Evolutionary conservation across 2,888 invertebrate genomes (phyloP).

Genomic region (Rhyacophila evoluta): DNA sequence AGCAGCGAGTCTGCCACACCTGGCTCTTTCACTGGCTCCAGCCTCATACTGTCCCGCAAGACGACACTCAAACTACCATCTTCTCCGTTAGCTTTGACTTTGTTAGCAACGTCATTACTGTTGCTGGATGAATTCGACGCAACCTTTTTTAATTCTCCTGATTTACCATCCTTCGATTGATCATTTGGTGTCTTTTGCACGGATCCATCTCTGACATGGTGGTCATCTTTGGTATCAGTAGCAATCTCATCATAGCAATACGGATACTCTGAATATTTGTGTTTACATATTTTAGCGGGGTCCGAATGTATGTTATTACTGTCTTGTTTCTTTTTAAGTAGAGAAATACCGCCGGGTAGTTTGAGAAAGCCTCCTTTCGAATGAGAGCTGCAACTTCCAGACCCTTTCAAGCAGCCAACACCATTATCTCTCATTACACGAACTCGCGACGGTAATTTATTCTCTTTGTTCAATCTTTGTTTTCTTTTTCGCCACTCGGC

Average conservation of each 20-base stretch:
- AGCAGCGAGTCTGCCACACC: conserved; percentile 52
- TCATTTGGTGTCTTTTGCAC: conserved; percentile 22
- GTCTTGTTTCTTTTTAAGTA: conserved; percentile 61
- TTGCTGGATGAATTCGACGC: conserved; percentile 46
- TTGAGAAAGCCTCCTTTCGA: conserved; percentile 61
- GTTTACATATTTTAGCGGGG: conserved; percentile 80
- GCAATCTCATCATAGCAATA: conserved; percentile 90
- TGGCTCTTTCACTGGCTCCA: conserved; percentile 41
- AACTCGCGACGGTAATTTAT: conserved; percentile 75
- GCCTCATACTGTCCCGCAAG: conserved; percentile 57
- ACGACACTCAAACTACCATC: conserved; percentile 68
- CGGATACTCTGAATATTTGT: conserved; percentile 90
- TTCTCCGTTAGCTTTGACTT: conserved; percentile 61
- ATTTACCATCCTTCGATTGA: neutral
- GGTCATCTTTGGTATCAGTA: conserved; percentile 77
- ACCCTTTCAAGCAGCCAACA: conserved; percentile 63
- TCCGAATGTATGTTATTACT: conserved; percentile 61
- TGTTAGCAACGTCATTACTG: conserved; percentile 53
- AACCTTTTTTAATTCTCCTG: neutral
- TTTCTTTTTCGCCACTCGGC: conserved; percentile 84
- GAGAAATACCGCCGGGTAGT: conserved; percentile 35
- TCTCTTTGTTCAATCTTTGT: conserved; percentile 77
- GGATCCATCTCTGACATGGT: conserved; percentile 62
- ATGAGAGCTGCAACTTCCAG: conserved; percentile 59
- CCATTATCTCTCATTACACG: conserved; percentile 78